Evolutionary conservation across 2,113 vertebrate genomes (phyloP), one percentile per base, ranked within the genome.

Genomic region (Triplophysa siluroides): DNA sequence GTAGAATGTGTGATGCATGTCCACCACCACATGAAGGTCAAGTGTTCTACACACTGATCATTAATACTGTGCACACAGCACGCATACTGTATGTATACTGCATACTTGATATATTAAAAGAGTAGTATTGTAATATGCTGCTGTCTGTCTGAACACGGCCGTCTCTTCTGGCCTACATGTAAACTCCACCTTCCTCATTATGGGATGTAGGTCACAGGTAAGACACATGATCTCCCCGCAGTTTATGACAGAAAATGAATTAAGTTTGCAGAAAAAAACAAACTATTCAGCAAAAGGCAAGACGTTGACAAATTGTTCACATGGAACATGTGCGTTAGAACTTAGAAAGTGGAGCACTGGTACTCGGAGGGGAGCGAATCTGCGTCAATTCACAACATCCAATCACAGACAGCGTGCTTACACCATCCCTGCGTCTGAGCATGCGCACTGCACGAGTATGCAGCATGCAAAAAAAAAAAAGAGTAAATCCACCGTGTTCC

Each of bases 261-360:
- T 76, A 67, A 60, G 81, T 81, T 78, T 74, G 33, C 69, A 82
- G 86, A 87, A 73, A 89, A 88, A 85, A 89, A 81, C 81, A 13
- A 58, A 79, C 83, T 75, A 85, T 87, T 92, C 91, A 92, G 89
- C 89, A 90, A 81, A 89, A 86, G 10, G 13, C 18, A 64, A n/a
- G 85, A 88, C 88, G 81, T 24, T 91, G 92, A 92, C 85, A 76
- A 87, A 93, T 52, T 45, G 72, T 77, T 82, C 79, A 84, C 78
- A 80, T 63, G 73, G 50, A 18, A 11, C 61, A 21, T 23, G 18
- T 41, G 41, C 0, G 4, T 16, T 23, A 50, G 3, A 60, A 16
- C 71, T 74, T 24, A 12, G 60, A 74, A 11, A 60, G 54, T 2
- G 43, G 52, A 0, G 1, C 71, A 6, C 33, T 16, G 70, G 70